Conservation (phyloP, 2,888 invertebrate species). For the Andrena praecox region DNA sequence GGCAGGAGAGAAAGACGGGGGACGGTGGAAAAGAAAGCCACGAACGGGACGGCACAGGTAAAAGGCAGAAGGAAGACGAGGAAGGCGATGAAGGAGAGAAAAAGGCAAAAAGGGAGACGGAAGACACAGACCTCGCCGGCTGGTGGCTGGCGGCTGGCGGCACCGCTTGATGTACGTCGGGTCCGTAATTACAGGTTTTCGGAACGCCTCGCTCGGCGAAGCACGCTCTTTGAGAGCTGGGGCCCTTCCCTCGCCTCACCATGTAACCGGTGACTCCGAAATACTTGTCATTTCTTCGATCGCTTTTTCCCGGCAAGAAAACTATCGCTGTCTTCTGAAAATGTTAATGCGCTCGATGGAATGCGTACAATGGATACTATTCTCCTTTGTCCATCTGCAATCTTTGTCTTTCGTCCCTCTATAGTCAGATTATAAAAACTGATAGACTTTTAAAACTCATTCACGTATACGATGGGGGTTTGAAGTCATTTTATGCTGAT, state of each 20-base stretch:
- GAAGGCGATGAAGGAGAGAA: conserved; percentile 61
- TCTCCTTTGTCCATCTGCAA: conserved; percentile 63
- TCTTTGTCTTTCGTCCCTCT: background rate
- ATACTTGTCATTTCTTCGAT: conserved; percentile 58
- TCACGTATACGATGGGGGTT: no score
- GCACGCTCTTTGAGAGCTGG: conserved; percentile 80
- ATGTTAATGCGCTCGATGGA: conserved; percentile 29
- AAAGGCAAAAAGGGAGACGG: conserved; percentile 68
- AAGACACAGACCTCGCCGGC: conserved; percentile 71
- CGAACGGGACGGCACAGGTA: conserved; percentile 58
- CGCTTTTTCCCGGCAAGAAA: conserved; percentile 41
- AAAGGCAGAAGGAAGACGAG: conserved; percentile 57
- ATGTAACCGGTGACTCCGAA: conserved; percentile 68
- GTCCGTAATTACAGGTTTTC: conserved; percentile 85
- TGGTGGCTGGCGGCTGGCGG: conserved; percentile 78
- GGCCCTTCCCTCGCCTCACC: conserved; percentile 82
- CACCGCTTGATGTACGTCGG: conserved; percentile 84
- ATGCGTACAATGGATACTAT: conserved; percentile 10
- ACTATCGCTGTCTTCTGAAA: conserved; percentile 28
- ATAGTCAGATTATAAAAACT: background rate
- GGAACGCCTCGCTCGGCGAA: conserved; percentile 77
- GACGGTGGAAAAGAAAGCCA: conserved; percentile 44
- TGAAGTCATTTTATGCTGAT: background rate
- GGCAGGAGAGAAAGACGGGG: background rate
- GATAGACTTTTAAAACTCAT: background rate